Conservation (phyloP, 2,797 vertebrate species). For the Gambelia wislizenii region DNA sequence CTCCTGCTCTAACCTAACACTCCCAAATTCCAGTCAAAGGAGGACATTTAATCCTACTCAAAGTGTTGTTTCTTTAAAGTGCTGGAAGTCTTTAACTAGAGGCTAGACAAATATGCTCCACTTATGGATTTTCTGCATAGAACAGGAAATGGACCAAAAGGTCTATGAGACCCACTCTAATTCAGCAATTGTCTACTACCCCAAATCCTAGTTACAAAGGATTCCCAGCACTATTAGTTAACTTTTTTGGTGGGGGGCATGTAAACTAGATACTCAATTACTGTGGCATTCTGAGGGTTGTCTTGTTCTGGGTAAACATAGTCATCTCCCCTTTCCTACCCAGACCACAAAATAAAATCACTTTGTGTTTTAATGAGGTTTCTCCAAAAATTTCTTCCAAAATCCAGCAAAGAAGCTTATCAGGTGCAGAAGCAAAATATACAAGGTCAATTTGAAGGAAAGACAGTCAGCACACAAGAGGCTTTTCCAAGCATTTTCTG, state of each 20-base stretch:
- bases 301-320: not conserved
- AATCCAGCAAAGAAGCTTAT: not conserved
- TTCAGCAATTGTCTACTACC: not conserved
- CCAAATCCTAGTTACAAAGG: not conserved
- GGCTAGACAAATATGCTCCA: not conserved
- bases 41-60: too few species aligned
- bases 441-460: conserved; percentile 1
- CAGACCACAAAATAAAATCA: not conserved
- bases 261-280: not conserved
- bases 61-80: not conserved
- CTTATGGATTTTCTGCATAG: not conserved
- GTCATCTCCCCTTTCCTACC: not conserved
- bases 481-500: conserved; percentile 14
- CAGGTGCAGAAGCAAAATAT: conserved; percentile 12
- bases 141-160: not conserved
- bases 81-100: not conserved
- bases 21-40: not conserved
- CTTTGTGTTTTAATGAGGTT: not conserved
- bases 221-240: not conserved
- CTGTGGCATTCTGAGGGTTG: not conserved
- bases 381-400: not conserved
- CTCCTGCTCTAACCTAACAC: not conserved
- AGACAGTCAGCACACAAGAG: not conserved
- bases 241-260: not conserved
- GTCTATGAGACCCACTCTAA: not conserved